A percentile compares a stretch with the other conserved stretches of the same genome.
Evolutionary conservation across 2,888 invertebrate species (phyloP).

Genomic region (Caenorhabditis sp.): DNA sequence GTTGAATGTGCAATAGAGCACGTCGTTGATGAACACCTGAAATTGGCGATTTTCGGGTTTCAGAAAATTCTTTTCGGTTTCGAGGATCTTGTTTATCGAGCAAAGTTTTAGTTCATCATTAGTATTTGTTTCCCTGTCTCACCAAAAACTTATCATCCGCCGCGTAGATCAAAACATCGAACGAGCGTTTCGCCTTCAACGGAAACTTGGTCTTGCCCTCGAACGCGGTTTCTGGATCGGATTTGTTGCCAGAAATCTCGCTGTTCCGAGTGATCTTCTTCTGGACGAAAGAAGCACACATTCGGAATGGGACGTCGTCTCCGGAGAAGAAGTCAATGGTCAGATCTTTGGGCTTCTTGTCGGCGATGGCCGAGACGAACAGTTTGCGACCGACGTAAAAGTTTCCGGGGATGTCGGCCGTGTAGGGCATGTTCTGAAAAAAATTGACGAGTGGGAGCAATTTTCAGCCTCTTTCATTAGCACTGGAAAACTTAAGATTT

Average conservation of each 20-base stretch:
- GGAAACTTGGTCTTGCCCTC: slow-evolving; percentile 70
- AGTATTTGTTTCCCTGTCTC: too few species aligned
- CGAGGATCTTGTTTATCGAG: too few species aligned
- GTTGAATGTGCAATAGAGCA: slow-evolving; percentile 76
- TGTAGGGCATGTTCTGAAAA: slow-evolving; percentile 81
- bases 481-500: too few species aligned
- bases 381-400: slow-evolving; percentile 55
- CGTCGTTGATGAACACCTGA: slow-evolving; percentile 74
- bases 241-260: slow-evolving; percentile 54
- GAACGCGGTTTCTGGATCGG: slow-evolving; percentile 56
- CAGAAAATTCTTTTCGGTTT: too few species aligned
- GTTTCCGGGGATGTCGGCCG: slow-evolving; percentile 82
- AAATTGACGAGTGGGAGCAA: too few species aligned
- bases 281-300: slow-evolving; percentile 72
- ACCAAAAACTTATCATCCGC: slow-evolving; percentile 78
- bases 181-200: slow-evolving; percentile 77
- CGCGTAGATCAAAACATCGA: slow-evolving; percentile 80
- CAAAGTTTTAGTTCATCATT: too few species aligned
- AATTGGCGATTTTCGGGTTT: neutral
- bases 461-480: too few species aligned
- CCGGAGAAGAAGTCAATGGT: slow-evolving; percentile 79
- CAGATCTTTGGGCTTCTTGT: slow-evolving; percentile 79
- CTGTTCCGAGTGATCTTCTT: slow-evolving; percentile 50
- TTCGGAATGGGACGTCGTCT: slow-evolving; percentile 78
- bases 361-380: slow-evolving; percentile 69